Evolutionary conservation across 37 sponge, comb jelly and placozoan species (phyloP).

Genomic region (Tethya wilhelma): DNA sequence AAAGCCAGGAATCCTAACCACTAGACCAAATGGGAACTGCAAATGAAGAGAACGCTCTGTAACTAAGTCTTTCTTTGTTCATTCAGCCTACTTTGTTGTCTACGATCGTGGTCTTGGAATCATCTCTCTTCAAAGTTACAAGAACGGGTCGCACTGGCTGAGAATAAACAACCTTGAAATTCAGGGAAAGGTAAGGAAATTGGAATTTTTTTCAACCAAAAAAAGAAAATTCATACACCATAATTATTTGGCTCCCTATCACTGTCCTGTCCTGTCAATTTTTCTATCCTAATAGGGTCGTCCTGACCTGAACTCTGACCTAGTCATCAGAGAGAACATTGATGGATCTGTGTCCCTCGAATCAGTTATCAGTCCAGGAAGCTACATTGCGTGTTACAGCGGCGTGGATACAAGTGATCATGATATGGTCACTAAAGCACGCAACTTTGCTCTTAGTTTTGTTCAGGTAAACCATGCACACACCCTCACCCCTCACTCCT

Average conservation of each 20-base stretch:
- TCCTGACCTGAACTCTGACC: slow-evolving; percentile 51
- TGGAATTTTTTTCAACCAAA: too few species aligned
- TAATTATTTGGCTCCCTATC: background rate
- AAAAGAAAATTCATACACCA: background rate
- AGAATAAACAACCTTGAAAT: slow-evolving; percentile 21
- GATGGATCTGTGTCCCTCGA: slow-evolving; percentile 67
- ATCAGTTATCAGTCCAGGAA: slow-evolving; percentile 37
- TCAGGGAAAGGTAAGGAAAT: slow-evolving; percentile 60
- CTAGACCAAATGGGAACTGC: background rate
- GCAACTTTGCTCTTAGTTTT: too few species aligned
- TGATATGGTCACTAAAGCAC: too few species aligned
- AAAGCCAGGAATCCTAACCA: too few species aligned
- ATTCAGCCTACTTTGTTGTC: slow-evolving; percentile 39
- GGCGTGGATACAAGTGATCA: too few species aligned
- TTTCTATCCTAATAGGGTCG: slow-evolving; percentile 23
- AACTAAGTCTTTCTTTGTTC: background rate
- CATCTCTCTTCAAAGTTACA: slow-evolving; percentile 53
- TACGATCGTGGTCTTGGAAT: slow-evolving; percentile 76
- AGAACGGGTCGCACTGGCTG: slow-evolving; percentile 45
- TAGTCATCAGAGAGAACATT: slow-evolving; percentile 53
- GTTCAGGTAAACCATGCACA: too few species aligned
- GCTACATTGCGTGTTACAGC: background rate
- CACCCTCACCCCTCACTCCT: too few species aligned
- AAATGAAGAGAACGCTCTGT: background rate
- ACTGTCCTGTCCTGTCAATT: background rate